A percentile compares a stretch with the other conserved stretches of the same genome.
These are phyloP conservation scores for Drosophila sturtevanti DNA, from an alignment of 1,140 invertebrate species.

Conservation along the genomic window DNA sequence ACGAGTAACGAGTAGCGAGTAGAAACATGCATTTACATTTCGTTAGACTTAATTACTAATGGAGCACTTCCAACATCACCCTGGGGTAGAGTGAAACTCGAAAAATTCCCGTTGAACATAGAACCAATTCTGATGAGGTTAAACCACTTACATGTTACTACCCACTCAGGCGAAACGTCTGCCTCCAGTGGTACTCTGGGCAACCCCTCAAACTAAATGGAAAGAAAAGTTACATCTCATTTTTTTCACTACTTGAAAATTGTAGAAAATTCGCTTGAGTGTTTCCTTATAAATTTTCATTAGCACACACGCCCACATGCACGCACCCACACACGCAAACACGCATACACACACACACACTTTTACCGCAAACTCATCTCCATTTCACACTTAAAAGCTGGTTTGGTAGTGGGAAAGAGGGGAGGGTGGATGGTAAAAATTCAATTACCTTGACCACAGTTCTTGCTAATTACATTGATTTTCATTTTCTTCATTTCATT, in stretches of 20 bases:
- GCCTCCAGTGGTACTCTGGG: not conserved
- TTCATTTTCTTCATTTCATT: conserved; percentile 11
- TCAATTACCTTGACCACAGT: conserved; percentile 31
- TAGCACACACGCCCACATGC: not conserved
- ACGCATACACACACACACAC: not conserved
- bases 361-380: not conserved
- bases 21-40: too few relatives aligned
- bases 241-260: not conserved
- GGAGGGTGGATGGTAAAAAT: not conserved
- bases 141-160: too few relatives aligned
- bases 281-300: conserved; percentile 2
- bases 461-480: conserved; percentile 54
- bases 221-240: not conserved
- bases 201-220: not conserved
- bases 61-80: too few relatives aligned
- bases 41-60: too few relatives aligned
- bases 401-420: not conserved
- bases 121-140: too few relatives aligned
- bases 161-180: too few relatives aligned
- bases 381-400: conserved; percentile 9
- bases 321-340: not conserved
- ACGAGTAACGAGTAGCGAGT: too few relatives aligned
- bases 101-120: too few relatives aligned
- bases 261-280: not conserved
- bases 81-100: too few relatives aligned